Base-by-base conservation (phyloP, 2,888 invertebrate species). In the Hermaeophaga mercurialis region DNA sequence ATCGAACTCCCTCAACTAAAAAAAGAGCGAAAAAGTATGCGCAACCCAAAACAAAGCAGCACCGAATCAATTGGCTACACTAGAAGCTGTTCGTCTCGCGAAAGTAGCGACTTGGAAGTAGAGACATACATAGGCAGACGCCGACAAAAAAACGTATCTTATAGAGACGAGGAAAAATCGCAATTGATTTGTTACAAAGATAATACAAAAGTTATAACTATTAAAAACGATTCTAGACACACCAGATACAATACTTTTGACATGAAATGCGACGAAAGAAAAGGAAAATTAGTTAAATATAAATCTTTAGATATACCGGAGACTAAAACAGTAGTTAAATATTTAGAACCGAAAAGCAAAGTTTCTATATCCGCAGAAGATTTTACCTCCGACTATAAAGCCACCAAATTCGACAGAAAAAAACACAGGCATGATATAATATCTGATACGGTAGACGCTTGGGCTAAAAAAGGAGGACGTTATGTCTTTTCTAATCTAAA, bases 371-470 rank as follows among this genome's bases (percentile, higher is more conserved):
- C 77, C 0, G 76, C 76, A 1, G 73, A 75, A 56, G 75, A 78
- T 58, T 75, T 77, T 50, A 68, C 71, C 48, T 66, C 70, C 0
- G 72, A 72, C 52, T 75, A 73, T 59, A 73, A 69, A 61, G 43
- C 73, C 14, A 63, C 73, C 1, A 75, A 73, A 63, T 71, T 66
- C 45, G 70, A 67, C 14, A 61, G 63, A 17, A 71, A 65, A 56
- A 70, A 62, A 47, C 64, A 78, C 53, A 76, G 78, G 57, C 80
- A 79, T 63, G 82, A 82, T 65, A 78, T 86, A 58, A 83, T 86
- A 66, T 80, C 81, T 47, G 80, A 82, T 69, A 85, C 86, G 6
- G 86, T 86, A 44, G 86, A 86, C 68, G 78, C 81, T 33, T 86
- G 87, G 87, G 80, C 83, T 41, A 77, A 78, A 63, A 75, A 65